Conservation (phyloP, 2,113 vertebrate genomes). For the Apeltes quadracus region DNA sequence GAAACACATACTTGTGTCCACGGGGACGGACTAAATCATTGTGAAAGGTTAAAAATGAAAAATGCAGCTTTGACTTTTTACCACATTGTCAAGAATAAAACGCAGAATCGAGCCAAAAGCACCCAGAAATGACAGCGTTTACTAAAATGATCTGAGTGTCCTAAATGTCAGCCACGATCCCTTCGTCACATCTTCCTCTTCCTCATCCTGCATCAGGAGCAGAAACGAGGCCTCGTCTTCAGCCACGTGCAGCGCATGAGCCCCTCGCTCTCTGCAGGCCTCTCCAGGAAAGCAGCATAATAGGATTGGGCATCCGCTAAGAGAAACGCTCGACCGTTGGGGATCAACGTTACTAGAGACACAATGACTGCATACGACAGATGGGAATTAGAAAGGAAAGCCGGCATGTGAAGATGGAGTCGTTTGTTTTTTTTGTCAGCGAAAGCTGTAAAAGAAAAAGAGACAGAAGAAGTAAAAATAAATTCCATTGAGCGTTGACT, state of each 20-base stretch:
- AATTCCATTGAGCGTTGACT: constrained; percentile 3
- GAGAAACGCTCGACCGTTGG: constrained; percentile 48
- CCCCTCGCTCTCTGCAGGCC: constrained; percentile 36
- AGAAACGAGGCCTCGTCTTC: constrained; percentile 9
- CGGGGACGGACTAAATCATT: no score
- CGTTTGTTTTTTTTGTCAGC: background rate
- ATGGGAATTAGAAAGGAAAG: constrained; percentile 36
- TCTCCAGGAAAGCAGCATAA: constrained; percentile 66
- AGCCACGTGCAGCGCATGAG: constrained; percentile 6
- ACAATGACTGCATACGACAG: constrained; percentile 34
- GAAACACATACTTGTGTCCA: no score
- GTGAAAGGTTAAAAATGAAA: no score
- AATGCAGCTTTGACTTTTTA: background rate
- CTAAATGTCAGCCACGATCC: background rate
- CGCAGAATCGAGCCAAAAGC: no score
- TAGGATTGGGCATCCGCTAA: constrained; percentile 63
- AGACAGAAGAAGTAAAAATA: background rate
- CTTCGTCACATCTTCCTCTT: background rate
- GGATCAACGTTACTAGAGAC: constrained; percentile 34
- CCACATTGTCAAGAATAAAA: background rate
- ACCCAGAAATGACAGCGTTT: no score
- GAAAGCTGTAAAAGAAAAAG: background rate
- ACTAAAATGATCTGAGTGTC: constrained; percentile 6
- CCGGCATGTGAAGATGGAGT: constrained; percentile 22
- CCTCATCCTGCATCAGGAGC: background rate